Evolutionary conservation across 2,113 vertebrate genomes (phyloP).

Genomic region (Hassar affinis): DNA sequence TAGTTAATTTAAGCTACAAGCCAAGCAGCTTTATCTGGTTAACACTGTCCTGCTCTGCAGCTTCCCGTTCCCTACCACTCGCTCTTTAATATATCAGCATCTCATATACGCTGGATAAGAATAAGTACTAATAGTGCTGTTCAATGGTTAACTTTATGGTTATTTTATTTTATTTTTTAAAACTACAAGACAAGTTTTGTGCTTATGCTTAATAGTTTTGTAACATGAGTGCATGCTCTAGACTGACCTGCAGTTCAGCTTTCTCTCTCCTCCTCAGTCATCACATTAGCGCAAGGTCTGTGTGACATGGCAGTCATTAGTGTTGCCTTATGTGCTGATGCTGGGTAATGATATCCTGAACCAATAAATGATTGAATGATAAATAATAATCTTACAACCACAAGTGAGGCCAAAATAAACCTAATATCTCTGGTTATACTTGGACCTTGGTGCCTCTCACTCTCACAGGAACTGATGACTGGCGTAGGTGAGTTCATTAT

Average conservation of each 20-base stretch:
- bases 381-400: constrained; percentile 48
- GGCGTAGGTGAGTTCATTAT: neutral
- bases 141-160: too few species aligned
- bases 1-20: constrained; percentile 38
- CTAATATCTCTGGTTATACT: constrained; percentile 45
- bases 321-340: constrained; percentile 36
- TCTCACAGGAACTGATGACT: constrained; percentile 16
- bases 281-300: constrained; percentile 43
- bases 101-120: neutral
- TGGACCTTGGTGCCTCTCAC: neutral
- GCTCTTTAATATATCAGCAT: constrained; percentile 19
- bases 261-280: constrained; percentile 52
- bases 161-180: too few species aligned
- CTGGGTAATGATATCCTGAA: constrained; percentile 47
- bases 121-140: neutral
- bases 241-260: constrained; percentile 20
- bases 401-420: constrained; percentile 34
- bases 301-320: constrained; percentile 36
- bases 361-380: constrained; percentile 48
- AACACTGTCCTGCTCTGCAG: constrained; percentile 31
- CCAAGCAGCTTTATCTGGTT: constrained; percentile 48
- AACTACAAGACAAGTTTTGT: neutral
- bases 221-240: neutral
- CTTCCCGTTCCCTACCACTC: constrained; percentile 5
- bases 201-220: neutral